Evolutionary conservation across 1,140 invertebrate species (phyloP).

Genomic region (Delia radicum): DNA sequence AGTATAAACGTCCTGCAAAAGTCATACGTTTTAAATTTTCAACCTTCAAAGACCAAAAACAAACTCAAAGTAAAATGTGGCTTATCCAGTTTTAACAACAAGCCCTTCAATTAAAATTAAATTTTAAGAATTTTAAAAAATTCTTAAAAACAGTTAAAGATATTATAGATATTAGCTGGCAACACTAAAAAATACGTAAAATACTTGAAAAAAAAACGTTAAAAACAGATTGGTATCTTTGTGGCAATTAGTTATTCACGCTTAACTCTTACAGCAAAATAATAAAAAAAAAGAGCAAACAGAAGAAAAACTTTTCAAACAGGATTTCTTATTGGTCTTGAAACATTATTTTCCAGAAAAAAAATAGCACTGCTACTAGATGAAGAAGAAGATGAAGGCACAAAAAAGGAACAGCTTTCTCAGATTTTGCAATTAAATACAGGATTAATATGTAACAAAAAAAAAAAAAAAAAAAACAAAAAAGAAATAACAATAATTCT

Average conservation of each 20-base stretch:
- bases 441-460: background rate
- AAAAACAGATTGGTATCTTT: background rate
- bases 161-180: background rate
- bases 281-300: background rate
- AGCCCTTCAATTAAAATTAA: no score
- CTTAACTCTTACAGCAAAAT: constrained; percentile 32
- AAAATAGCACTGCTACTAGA: background rate
- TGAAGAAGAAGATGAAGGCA: background rate
- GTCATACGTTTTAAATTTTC: no score
- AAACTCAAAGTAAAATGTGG: no score
- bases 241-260: constrained; percentile 54
- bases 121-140: no score
- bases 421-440: background rate
- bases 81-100: no score
- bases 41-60: no score
- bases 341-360: background rate
- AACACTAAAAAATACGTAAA: background rate
- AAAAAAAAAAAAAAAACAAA: background rate
- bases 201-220: background rate
- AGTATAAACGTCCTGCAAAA: no score
- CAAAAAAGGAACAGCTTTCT: background rate
- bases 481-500: no score
- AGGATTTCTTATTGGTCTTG: background rate
- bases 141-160: no score
- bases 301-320: background rate